Conservation (phyloP, 2,888 invertebrate genomes). For the Phlogophora meticulosa region DNA sequence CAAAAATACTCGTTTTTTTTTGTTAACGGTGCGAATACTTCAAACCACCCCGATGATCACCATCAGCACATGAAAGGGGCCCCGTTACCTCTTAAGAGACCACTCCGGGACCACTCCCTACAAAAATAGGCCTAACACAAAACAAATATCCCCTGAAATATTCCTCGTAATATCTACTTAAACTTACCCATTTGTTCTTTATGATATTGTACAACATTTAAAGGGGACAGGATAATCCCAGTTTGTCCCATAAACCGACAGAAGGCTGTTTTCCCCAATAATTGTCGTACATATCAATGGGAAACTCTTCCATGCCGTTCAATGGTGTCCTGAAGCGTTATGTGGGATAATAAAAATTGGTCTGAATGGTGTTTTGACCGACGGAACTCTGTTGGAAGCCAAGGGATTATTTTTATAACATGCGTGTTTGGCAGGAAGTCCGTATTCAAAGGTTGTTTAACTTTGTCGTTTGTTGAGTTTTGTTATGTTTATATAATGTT, state of each 20-base stretch:
- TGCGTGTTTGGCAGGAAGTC: background rate
- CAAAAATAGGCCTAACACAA: too few relatives aligned
- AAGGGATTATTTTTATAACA: conserved; percentile 19
- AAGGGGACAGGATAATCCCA: conserved; percentile 61
- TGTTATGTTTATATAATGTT: background rate
- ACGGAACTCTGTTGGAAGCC: background rate
- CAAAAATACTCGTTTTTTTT: too few relatives aligned
- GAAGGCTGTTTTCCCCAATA: conserved; percentile 61
- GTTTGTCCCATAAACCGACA: conserved; percentile 62
- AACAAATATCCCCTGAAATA: too few relatives aligned
- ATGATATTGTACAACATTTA: conserved; percentile 63
- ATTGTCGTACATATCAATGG: conserved; percentile 64
- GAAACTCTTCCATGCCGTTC: conserved; percentile 42
- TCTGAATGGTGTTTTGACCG: conserved; percentile 53
- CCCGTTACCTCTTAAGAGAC: too few relatives aligned
- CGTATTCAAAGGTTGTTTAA: background rate
- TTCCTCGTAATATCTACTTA: conserved; percentile 12
- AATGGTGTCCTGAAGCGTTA: conserved; percentile 51
- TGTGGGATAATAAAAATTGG: conserved; percentile 62
- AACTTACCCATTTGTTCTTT: conserved; percentile 47
- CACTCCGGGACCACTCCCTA: too few relatives aligned
- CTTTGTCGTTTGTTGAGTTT: background rate
- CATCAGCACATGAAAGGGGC: too few relatives aligned
- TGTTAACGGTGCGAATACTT: too few relatives aligned
- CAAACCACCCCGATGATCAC: too few relatives aligned